phyloP scores from a whole-genome alignment of 2,113 vertebrate species.

The Emydura subglobosa region DNA sequence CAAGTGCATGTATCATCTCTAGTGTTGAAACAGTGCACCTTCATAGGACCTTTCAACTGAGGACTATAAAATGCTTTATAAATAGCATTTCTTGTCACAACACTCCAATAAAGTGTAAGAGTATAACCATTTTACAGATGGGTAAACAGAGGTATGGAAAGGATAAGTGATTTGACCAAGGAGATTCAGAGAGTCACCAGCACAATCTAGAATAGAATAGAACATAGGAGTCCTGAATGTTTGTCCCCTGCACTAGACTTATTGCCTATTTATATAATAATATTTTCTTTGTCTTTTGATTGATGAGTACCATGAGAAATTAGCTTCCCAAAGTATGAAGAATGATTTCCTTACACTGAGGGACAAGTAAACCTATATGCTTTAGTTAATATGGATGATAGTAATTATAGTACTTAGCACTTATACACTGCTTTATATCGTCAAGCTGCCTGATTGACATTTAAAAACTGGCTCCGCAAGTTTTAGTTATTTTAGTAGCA shows the following conservation, averaged over 20 bases:
- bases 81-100: background rate
- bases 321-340: background rate
- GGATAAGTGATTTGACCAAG: background rate
- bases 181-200: accelerated
- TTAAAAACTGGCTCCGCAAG: background rate
- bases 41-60: background rate
- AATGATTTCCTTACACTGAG: background rate
- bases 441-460: background rate
- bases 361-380: background rate
- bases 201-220: background rate
- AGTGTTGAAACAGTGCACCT: background rate
- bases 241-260: background rate
- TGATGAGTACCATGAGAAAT: background rate
- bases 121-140: background rate
- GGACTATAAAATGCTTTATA: background rate
- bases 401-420: background rate
- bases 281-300: background rate
- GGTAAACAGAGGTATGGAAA: background rate
- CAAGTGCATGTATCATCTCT: background rate
- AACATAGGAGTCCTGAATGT: background rate
- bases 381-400: background rate
- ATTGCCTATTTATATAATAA: background rate
- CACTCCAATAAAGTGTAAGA: background rate
- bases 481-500: background rate
- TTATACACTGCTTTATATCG: background rate